Base-by-base conservation (phyloP, 2,888 invertebrate genomes). In the Cataglyphis altisquamis region DNA sequence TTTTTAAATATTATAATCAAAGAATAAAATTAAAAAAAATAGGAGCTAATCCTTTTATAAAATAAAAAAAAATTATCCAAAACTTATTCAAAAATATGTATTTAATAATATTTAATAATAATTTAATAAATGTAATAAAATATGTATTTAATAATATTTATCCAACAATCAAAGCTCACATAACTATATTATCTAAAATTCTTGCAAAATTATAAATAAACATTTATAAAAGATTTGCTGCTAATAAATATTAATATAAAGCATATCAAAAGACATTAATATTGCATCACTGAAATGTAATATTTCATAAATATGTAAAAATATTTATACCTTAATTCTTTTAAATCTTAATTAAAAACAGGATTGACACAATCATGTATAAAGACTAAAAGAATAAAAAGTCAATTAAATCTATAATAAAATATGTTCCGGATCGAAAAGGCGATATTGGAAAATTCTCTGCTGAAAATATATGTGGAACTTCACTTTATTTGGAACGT, bases 401-500 rank as follows among this genome's bases (percentile, higher is more conserved):
- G 36, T 3, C 32, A 21, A 63, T 74, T n/a, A 32, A 25, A 45
- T 66, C 41, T 41, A 15, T 15, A 21, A 18, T 32, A 32, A 32
- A 25, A 63, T 10, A 1, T 21, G 18, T 48, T 75, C 21, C 18
- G 18, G 10, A 8, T 36, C 12, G 18, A 1, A n/a, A 39, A 0
- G 1, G 6, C 6, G n/a, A 39, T 10, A 15, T 12, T 10, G 36
- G 39, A 39, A 77, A 77, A 66, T 66, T 64, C n/a, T 67, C 55
- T 55, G 15, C 55, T 29, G 41, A 41, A 67, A 77, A 77, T 66
- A 77, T n/a, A 45, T 2, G 36, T 52, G n/a, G 32, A 12, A 25
- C 29, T 57, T 45, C 10, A 32, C 18, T 80, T 60, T 18, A 80
- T 48, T 70, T 70, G 29, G 41, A 60, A 70, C 9, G 12, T 70